Conservation (phyloP, 2,888 invertebrate genomes). For the Agrochola macilenta region DNA sequence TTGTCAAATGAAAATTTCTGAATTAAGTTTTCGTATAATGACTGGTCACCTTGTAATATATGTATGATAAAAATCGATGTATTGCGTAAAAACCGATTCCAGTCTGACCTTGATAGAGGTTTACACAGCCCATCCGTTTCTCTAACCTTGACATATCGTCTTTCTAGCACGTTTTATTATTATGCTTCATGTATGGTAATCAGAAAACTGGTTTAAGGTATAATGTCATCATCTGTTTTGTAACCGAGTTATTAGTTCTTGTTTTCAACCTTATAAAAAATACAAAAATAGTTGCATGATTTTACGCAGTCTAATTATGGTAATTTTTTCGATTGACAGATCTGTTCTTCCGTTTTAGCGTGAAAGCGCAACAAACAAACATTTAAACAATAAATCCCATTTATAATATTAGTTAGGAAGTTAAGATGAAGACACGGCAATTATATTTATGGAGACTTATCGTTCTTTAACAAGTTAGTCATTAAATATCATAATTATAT, state of each 20-base stretch:
- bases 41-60: not conserved
- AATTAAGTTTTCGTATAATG: too few relatives aligned
- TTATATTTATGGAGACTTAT: conserved; percentile 10
- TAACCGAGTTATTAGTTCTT: conserved; percentile 24
- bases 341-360: too few relatives aligned
- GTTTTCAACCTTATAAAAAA: not conserved
- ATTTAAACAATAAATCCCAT: too few relatives aligned
- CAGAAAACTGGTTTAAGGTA: conserved; percentile 61
- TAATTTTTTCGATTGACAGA: too few relatives aligned
- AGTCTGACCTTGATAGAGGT: conserved; percentile 57
- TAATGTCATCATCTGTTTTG: conserved; percentile 55
- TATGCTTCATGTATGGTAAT: conserved; percentile 50
- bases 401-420: too few relatives aligned
- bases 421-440: not conserved
- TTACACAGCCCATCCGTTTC: conserved; percentile 50
- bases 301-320: too few relatives aligned
- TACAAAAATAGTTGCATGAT: not conserved
- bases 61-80: conserved; percentile 5
- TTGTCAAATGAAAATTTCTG: too few relatives aligned
- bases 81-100: conserved; percentile 35
- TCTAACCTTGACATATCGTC: conserved; percentile 67
- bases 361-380: too few relatives aligned
- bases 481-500: too few relatives aligned
- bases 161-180: conserved; percentile 39
- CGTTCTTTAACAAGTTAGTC: conserved; percentile 42